A percentile compares a stretch with the other conserved stretches of the same genome.
Conservation (phyloP, 2,888 invertebrate species). For the Dryobota labecula region DNA sequence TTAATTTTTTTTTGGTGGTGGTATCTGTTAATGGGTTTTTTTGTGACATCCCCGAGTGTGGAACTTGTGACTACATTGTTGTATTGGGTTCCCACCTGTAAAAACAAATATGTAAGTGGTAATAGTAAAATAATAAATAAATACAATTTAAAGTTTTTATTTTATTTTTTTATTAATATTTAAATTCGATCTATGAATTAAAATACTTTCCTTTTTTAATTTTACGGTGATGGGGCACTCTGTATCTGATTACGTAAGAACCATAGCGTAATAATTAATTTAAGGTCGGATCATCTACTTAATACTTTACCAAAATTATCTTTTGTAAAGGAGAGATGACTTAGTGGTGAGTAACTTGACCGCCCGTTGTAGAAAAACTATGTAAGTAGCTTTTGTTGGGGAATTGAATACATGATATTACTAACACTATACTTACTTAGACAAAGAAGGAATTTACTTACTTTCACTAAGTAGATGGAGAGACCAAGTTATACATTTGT, state of each 20-base stretch:
- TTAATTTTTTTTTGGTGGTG: no score
- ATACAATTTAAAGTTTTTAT: no score
- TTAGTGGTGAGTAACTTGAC: conserved; percentile 9
- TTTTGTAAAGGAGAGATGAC: background rate
- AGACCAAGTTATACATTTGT: background rate
- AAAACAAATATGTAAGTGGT: no score
- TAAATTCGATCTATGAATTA: no score
- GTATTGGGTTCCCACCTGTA: no score
- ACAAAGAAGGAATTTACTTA: background rate
- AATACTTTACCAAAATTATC: conserved; percentile 26
- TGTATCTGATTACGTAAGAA: background rate
- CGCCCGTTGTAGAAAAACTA: background rate
- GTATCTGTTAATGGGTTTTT: no score
- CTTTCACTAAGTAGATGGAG: background rate
- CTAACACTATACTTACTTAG: background rate
- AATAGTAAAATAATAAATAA: no score
- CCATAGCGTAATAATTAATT: conserved; percentile 4
- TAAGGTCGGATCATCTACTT: conserved; percentile 2
- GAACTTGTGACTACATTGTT: no score
- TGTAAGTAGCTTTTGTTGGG: background rate
- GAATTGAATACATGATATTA: background rate
- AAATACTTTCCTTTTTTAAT: background rate
- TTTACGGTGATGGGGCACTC: no score
- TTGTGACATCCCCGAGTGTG: no score
- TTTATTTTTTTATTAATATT: no score